These are phyloP conservation scores for Conus ventricosus DNA, from an alignment of 1,140 invertebrate genomes.

Conservation along the genomic window DNA sequence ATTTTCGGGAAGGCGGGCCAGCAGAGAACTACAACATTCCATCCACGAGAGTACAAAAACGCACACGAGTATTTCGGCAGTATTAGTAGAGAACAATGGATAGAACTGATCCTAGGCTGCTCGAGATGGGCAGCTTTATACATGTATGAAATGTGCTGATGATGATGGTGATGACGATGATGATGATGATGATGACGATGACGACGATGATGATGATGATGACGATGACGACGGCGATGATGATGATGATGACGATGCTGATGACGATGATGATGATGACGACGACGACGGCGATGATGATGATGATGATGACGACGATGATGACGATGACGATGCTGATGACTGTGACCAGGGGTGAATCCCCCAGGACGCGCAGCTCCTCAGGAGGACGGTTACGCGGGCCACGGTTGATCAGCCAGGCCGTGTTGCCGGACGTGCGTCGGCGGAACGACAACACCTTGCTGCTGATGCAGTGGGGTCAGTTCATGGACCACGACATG, in stretches of 20 bases:
- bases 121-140: too few relatives aligned
- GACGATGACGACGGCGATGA: not conserved
- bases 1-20: too few relatives aligned
- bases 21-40: too few relatives aligned
- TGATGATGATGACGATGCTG: not conserved
- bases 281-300: not conserved
- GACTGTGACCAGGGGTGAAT: not conserved
- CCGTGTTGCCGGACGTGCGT: not conserved
- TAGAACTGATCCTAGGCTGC: too few relatives aligned
- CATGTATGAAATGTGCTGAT: not conserved
- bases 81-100: too few relatives aligned
- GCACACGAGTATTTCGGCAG: too few relatives aligned
- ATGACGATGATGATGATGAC: not conserved
- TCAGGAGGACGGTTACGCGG: constrained; percentile 30
- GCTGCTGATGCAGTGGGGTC: constrained; percentile 50
- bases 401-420: constrained; percentile 22
- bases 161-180: not conserved
- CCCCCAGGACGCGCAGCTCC: not conserved
- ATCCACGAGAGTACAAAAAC: too few relatives aligned
- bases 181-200: not conserved
- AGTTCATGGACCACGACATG: constrained; percentile 46
- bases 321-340: not conserved
- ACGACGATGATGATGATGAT: not conserved
- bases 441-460: not conserved
- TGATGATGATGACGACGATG: not conserved